These are phyloP conservation scores for Perca flavescens DNA, from an alignment of 2,113 vertebrate species.

Conservation along the genomic window DNA sequence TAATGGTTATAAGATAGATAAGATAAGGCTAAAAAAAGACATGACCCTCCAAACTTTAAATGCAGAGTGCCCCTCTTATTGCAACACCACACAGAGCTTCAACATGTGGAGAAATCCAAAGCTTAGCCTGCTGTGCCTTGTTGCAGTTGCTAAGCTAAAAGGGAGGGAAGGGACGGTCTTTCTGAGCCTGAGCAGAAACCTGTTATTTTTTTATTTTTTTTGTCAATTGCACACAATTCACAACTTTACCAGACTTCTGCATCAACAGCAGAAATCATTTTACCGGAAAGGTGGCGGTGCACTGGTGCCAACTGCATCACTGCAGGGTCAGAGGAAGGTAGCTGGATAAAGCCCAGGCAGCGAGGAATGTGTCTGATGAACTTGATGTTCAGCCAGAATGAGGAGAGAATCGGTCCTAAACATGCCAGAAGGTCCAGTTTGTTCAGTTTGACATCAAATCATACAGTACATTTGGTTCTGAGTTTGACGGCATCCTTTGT, in stretches of 20 bases:
- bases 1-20: neutral
- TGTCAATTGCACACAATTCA: slow-evolving; percentile 8
- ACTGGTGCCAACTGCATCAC: slow-evolving; percentile 7
- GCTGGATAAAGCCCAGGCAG: slow-evolving; percentile 14
- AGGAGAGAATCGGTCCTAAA: neutral
- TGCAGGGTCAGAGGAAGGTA: slow-evolving; percentile 23
- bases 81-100: neutral
- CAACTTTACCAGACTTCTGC: slow-evolving; percentile 21
- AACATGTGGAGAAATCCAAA: neutral
- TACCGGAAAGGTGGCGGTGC: slow-evolving; percentile 16
- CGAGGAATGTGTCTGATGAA: neutral
- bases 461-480: slow-evolving; percentile 5
- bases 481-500: neutral
- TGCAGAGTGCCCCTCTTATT: neutral
- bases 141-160: neutral
- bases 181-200: slow-evolving; percentile 1
- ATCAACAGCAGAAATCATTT: slow-evolving; percentile 35
- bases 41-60: neutral
- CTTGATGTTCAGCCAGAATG: neutral
- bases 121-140: neutral
- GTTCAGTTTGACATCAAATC: slow-evolving; percentile 10
- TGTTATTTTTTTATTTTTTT: neutral
- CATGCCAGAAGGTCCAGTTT: neutral
- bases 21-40: neutral
- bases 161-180: neutral